Evolutionary conservation across 2,113 vertebrate genomes (phyloP), one percentile per base, ranked within the genome.

Genomic region (Sardina pilchardus): DNA sequence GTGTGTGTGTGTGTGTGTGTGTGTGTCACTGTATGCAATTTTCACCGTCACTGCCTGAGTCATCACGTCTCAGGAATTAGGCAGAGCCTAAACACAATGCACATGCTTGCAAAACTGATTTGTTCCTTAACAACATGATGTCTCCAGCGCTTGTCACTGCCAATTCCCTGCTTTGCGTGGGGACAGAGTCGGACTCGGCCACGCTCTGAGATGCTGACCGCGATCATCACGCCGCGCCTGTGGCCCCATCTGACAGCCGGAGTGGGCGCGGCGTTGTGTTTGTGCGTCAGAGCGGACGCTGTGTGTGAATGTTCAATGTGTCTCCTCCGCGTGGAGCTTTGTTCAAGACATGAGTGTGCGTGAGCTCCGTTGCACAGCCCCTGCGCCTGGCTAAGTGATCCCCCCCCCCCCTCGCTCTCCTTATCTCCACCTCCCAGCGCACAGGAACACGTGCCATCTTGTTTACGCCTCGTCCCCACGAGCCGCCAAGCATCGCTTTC

Each of bases 301-400:
- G 63, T 26, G 26, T 9, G 63, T 26, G 26, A 67, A 26, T 12
- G 63, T 67, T 67, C 2, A 26, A 67, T 67, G 63, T 16, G 26
- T 36, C 30, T 36, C 71, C 3, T 17, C 30, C 26, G 1, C 3
- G 63, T 71, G 9, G 63, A 71, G 0, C 63, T 71, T 1, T 71
- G n/a, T 71, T 71, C 8, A 34, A 71, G 63, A 26, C 63, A 16
- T 14, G 30, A 17, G 53, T n/a, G 24, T 0, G 82, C 86, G 89
- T 85, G 86, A 91, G 90, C 93, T 91, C 90, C 88, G 90, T 91
- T 88, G 90, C 88, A 91, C 84, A 89, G 90, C 91, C 91, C 87
- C 6, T 89, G 83, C 24, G 75, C 86, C 90, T 90, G 88, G 89
- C 89, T 88, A 83, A 78, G 12, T 85, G 83, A 92, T 91, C 88